phyloP scores from a whole-genome alignment of 2,888 invertebrate species.

The Dromius quadrimaculatus region DNA sequence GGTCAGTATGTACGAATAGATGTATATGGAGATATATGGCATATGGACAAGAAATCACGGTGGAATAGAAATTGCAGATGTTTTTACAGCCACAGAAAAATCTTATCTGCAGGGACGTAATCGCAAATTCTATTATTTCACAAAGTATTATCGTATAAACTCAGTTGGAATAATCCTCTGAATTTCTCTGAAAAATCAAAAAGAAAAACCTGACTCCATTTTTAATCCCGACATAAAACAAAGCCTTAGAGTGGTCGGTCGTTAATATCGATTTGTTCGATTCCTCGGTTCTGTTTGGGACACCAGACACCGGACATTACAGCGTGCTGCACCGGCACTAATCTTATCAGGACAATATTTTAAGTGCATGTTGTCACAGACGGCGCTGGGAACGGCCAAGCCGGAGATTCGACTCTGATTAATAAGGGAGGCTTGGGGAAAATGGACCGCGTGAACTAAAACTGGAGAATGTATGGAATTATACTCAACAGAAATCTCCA shows the following conservation, averaged over 20 bases:
- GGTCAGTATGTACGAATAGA: neutral
- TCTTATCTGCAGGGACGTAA: too few species aligned
- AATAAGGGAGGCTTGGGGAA: slow-evolving; percentile 2
- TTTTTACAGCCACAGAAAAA: too few species aligned
- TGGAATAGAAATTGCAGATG: neutral
- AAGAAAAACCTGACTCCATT: neutral
- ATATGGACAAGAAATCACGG: neutral
- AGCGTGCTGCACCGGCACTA: slow-evolving; percentile 24
- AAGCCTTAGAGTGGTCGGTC: slow-evolving; percentile 22
- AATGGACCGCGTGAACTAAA: too few species aligned
- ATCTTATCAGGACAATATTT: slow-evolving; percentile 33
- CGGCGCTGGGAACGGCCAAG: neutral
- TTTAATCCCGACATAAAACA: slow-evolving; percentile 32
- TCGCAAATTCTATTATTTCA: too few species aligned
- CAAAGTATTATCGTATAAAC: too few species aligned
- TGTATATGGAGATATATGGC: slow-evolving; percentile 1
- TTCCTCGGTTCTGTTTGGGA: neutral
- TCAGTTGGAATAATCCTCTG: slow-evolving; percentile 7
- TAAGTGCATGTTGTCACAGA: neutral
- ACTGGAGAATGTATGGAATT: too few species aligned
- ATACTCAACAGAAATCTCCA: too few species aligned
- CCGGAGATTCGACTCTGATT: slow-evolving; percentile 6
- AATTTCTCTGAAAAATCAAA: neutral
- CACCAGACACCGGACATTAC: neutral
- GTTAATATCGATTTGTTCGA: slow-evolving; percentile 25